Percentiles rank a stretch among this genome's conserved stretches.
Evolutionary conservation across 2,113 vertebrate genomes (phyloP).

Genomic region (Colistium nudipinnis): DNA sequence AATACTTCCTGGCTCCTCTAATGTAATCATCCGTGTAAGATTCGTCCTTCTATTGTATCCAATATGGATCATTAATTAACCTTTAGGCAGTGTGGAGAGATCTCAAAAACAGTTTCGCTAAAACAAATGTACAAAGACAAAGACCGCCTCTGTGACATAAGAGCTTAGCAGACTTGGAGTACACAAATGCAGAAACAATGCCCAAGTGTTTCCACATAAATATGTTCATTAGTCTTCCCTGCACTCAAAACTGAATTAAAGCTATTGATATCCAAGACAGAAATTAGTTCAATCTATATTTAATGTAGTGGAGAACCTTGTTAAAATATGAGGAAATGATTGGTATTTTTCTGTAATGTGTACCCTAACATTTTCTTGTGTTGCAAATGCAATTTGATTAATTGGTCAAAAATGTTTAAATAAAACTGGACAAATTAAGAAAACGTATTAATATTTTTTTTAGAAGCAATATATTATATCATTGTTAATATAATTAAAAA

Average conservation of each 20-base stretch:
- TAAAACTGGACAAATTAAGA: too few relatives aligned
- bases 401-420: too few relatives aligned
- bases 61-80: slow-evolving; percentile 3
- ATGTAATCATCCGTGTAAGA: neutral
- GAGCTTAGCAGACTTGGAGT: slow-evolving; percentile 41
- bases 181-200: slow-evolving; percentile 62
- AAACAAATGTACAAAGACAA: slow-evolving; percentile 48
- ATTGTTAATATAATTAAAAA: too few relatives aligned
- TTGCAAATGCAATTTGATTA: too few relatives aligned
- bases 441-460: too few relatives aligned
- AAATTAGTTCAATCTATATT: too few relatives aligned
- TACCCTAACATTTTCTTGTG: too few relatives aligned
- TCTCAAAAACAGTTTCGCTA: slow-evolving; percentile 17
- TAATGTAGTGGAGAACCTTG: too few relatives aligned
- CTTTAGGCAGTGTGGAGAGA: neutral
- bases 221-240: neutral
- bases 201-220: slow-evolving; percentile 40
- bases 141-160: slow-evolving; percentile 54
- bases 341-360: too few relatives aligned
- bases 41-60: neutral
- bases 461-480: too few relatives aligned
- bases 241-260: slow-evolving; percentile 5
- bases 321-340: too few relatives aligned
- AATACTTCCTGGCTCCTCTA: neutral
- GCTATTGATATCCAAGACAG: slow-evolving; percentile 1